These are phyloP conservation scores for Linyphia triangularis DNA, from an alignment of 2,888 invertebrate genomes.

Conservation along the genomic window DNA sequence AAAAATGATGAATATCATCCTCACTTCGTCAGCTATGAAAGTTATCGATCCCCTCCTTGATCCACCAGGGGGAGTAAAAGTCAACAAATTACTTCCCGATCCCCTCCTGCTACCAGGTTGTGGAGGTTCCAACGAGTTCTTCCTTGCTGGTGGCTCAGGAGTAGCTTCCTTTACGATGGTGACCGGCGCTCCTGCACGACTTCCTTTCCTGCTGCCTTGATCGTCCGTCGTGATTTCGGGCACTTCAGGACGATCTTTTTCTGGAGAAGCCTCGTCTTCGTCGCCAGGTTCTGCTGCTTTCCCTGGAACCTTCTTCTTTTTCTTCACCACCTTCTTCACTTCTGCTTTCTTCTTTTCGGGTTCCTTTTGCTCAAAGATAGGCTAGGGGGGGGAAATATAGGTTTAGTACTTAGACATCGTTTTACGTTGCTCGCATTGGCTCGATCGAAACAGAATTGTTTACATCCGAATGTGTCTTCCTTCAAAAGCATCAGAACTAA, in stretches of 20 bases:
- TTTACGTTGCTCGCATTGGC: no score
- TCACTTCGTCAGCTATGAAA: constrained; percentile 76
- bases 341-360: constrained; percentile 51
- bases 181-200: neutral
- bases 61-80: constrained; percentile 49
- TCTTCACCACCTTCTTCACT: constrained; percentile 68
- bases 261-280: constrained; percentile 34
- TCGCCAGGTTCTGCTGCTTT: constrained; percentile 32
- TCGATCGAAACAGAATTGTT: no score
- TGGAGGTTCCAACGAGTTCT: constrained; percentile 61
- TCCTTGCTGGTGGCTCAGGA: constrained; percentile 63
- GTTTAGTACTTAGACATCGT: no score
- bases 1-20: neutral
- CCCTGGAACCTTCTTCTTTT: constrained; percentile 69
- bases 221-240: constrained; percentile 40
- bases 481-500: no score
- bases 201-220: neutral
- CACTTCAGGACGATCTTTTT: constrained; percentile 37
- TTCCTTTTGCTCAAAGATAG: constrained; percentile 10
- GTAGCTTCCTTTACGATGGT: constrained; percentile 73
- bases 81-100: constrained; percentile 31
- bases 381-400: no score
- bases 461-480: no score
- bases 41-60: constrained; percentile 72
- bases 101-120: constrained; percentile 52